Evolutionary conservation across 2,797 vertebrate species (phyloP), one percentile per base, ranked within the genome.

Genomic region (Morelia viridis): DNA sequence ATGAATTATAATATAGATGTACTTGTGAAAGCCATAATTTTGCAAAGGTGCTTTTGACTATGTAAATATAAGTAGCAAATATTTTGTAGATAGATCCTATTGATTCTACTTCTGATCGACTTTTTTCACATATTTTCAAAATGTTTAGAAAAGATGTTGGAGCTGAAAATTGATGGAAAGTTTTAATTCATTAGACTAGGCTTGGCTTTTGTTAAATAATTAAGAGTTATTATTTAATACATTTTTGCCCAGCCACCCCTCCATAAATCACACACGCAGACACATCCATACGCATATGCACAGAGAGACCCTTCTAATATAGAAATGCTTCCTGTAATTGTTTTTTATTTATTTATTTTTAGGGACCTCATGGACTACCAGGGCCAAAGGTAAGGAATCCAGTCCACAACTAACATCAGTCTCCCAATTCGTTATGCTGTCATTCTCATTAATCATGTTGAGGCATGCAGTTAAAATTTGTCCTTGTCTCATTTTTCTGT

Each of bases 281-380:
- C 35, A 41, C 3, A 46, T 46, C 19, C 71, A 46, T 17, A 80
- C 46, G 17, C 7, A 76, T 76, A 80, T 35, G 46, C 22, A 11
- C 19, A n/a, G 9, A 80, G 71, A 80, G 41, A 80, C 17, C 17
- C 35, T 8, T 41, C 35, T 9, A 41, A 76, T 76, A 76, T 76
- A 41, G 87, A 92, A 91, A 89, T 7, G 4, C 35, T 9, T 22
- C 1, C 2, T 89, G 89, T 94, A 95, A 96, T 94, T 13, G 86
- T 87, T 4, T 31, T 92, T 53, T 95, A 91, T 96, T 57, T 94
- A 90, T 97, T 95, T 90, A 26, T 97, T 98, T 97, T 91, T 96
- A 99, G 99, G 99, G 99, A 93, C 99, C 99, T 68, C 99, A 99
- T 95, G 99, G 99, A 96, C 98, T 99, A 95, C 98, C 99, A 94